Percentiles rank a stretch among this genome's conserved stretches.
These are phyloP conservation scores for Paralichthys olivaceus DNA, from an alignment of 2,113 vertebrate genomes.

Conservation along the genomic window DNA sequence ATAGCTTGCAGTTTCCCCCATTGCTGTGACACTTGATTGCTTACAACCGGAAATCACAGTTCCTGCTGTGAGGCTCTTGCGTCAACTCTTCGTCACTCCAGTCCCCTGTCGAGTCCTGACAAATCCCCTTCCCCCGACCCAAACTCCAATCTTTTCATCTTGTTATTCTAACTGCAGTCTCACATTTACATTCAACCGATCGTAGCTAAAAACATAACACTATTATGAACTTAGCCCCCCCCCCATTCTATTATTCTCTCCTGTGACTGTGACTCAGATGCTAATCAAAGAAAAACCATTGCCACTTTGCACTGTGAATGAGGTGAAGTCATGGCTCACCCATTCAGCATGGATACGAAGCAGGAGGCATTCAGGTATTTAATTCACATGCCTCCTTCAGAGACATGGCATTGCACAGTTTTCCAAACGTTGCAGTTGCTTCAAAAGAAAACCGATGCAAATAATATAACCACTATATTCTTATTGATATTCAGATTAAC, in stretches of 20 bases:
- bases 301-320: not conserved
- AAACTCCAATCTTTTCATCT: not conserved
- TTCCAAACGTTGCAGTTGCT: not conserved
- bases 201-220: not conserved
- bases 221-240: not conserved
- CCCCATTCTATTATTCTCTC: not conserved
- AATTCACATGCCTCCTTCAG: not conserved
- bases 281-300: not conserved
- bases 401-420: not conserved
- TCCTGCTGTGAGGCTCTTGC: constrained; percentile 50
- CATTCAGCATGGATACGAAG: not conserved
- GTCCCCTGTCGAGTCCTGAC: not conserved
- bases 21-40: constrained; percentile 45
- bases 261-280: not conserved
- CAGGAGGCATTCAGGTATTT: not conserved
- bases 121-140: not conserved
- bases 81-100: constrained; percentile 37
- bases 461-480: not conserved
- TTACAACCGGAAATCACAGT: constrained; percentile 33
- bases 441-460: not conserved
- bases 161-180: not conserved
- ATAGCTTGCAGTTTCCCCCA: constrained; percentile 7
- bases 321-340: not conserved
- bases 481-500: not conserved
- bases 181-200: not conserved